Conservation (phyloP, 2,888 invertebrate genomes). For the Blastobasis adustella region DNA sequence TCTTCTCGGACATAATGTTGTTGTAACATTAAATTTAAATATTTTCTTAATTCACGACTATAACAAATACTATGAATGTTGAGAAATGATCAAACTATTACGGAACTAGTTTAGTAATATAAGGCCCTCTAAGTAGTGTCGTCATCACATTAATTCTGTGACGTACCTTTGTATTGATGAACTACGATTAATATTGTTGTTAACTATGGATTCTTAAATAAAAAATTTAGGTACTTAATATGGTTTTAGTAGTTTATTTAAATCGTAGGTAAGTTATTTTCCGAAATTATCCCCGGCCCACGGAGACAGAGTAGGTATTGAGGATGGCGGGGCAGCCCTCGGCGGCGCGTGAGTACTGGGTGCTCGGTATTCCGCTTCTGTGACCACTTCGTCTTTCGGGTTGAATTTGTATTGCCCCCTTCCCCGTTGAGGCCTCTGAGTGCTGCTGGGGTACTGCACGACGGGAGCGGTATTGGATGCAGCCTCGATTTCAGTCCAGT, state of each 20-base stretch:
- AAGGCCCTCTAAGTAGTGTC: too few relatives aligned
- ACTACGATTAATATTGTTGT: too few relatives aligned
- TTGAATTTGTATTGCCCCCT: constrained; percentile 34
- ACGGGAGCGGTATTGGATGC: neutral
- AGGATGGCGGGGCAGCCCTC: constrained; percentile 19
- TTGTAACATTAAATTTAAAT: too few relatives aligned
- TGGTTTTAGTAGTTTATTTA: neutral
- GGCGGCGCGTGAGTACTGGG: constrained; percentile 6
- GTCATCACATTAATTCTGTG: too few relatives aligned
- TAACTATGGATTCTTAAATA: neutral
- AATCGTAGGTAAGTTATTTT: constrained; percentile 19
- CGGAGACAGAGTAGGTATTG: constrained; percentile 38
- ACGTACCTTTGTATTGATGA: too few relatives aligned
- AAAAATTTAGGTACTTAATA: neutral
- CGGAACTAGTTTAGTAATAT: too few relatives aligned
- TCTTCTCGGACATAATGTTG: too few relatives aligned
- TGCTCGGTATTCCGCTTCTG: neutral
- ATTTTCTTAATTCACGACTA: too few relatives aligned
- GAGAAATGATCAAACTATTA: too few relatives aligned
- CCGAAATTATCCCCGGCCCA: constrained; percentile 39
- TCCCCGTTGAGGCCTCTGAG: constrained; percentile 3
- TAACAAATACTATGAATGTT: too few relatives aligned
- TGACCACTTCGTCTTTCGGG: constrained; percentile 19
- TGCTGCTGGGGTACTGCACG: constrained; percentile 5
- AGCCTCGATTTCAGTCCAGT: neutral